Base-by-base conservation (phyloP, 2,797 vertebrate species). In the Labroides dimidiatus region DNA sequence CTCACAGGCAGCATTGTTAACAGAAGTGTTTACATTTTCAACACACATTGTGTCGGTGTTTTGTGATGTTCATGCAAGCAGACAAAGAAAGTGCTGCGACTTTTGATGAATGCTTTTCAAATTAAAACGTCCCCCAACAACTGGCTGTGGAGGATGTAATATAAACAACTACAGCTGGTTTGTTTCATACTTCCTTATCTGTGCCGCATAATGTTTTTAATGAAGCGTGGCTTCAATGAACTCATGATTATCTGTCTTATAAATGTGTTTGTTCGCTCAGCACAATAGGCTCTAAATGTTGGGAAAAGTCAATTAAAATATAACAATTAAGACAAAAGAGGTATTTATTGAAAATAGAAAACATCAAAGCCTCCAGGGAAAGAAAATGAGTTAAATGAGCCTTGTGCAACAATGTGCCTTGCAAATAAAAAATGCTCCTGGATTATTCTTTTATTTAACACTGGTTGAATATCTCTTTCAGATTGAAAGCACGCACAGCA, bases 121-220 rank as follows among this genome's bases (percentile, higher is more conserved):
- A 63, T 37, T 42, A 24, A 53, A 74, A 77, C 49, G 37, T 16
- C 21, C 10, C 59, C 33, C 8, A 52, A 39, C 15, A 53, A 57
- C 23, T 47, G 20, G 21, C 16, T 59, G 16, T 57, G 44, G 15
- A 51, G 17, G 56, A 59, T 45, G 24, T 33, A 43, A 20, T 10
- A 41, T 8, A 62, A 60, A 68, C 37, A 50, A 41, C 10, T 39
- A 14, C 23, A 33, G 45, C 23, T 27, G 39, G 27, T 56, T 45
- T 43, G 23, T 24, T 20, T 14, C 39, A 42, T 24, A 17, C 55
- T 55, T 48, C 52, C 12, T 39, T 50, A 12, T 55, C 24, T 41
- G 48, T 51, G 50, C 66, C 57, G 47, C 54, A 65, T 24, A 57
- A 64, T 56, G 63, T 51, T 66, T 82, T 80, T 74, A 76, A 85